Percentiles rank a stretch among this genome's conserved stretches.
Conservation (phyloP, 2,797 vertebrate genomes). For the Tiaroga cobitis region DNA sequence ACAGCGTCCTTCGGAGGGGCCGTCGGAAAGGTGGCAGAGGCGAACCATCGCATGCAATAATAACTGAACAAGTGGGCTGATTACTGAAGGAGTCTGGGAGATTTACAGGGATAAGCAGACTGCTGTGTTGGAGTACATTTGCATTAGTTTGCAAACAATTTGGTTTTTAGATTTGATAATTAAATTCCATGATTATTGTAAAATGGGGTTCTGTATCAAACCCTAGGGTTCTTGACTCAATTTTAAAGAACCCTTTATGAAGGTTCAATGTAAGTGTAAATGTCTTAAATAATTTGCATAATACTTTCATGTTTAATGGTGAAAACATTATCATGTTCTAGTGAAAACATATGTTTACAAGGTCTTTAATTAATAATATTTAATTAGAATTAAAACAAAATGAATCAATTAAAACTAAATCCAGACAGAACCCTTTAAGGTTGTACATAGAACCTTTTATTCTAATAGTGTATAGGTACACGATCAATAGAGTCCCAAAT, state of each 20-base stretch:
- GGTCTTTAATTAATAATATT: too few species aligned
- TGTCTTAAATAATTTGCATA: not conserved
- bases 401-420: not conserved
- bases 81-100: conserved; percentile 14
- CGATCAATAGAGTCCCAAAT: not conserved
- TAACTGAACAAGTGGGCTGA: conserved; percentile 19
- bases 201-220: not conserved
- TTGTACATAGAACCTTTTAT: too few species aligned
- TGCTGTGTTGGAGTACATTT: conserved; percentile 8
- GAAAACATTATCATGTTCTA: too few species aligned
- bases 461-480: too few species aligned
- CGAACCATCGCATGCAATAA: not conserved
- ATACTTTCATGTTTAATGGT: not conserved
- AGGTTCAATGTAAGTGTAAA: not conserved
- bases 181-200: not conserved
- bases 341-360: too few species aligned
- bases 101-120: not conserved
- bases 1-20: not conserved
- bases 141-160: not conserved
- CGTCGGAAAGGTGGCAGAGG: not conserved
- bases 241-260: not conserved
- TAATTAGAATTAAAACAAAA: too few species aligned
- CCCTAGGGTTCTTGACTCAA: too few species aligned
- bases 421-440: not conserved
- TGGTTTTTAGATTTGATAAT: not conserved